Percentiles rank a stretch among this genome's conserved stretches.
These are phyloP conservation scores for Monopis laevigella DNA, from an alignment of 2,888 invertebrate genomes.

Conservation along the genomic window DNA sequence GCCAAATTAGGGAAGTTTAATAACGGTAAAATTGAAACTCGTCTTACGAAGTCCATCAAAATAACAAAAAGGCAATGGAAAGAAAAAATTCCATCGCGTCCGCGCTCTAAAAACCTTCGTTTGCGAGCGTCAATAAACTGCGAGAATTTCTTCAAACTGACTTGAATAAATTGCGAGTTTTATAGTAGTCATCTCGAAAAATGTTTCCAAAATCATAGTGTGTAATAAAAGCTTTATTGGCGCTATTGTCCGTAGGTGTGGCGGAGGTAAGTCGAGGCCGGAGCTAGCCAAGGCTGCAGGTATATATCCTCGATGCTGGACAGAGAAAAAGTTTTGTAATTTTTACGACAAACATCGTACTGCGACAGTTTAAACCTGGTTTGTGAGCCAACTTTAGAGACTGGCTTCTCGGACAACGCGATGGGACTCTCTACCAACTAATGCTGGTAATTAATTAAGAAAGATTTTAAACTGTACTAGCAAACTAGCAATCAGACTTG, in stretches of 20 bases:
- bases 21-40: slow-evolving; percentile 18
- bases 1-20: slow-evolving; percentile 10
- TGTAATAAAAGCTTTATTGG: slow-evolving; percentile 58
- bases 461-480: too few relatives aligned
- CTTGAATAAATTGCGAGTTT: slow-evolving; percentile 49
- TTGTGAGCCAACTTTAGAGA: slow-evolving; percentile 6
- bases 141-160: slow-evolving; percentile 32
- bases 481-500: too few relatives aligned
- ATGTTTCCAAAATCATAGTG: slow-evolving; percentile 57
- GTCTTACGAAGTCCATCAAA: slow-evolving; percentile 22
- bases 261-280: slow-evolving; percentile 18
- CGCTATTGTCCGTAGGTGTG: slow-evolving; percentile 42
- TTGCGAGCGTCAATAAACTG: slow-evolving; percentile 22
- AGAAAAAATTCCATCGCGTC: slow-evolving; percentile 27
- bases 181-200: slow-evolving; percentile 54
- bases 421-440: too few relatives aligned
- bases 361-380: slow-evolving; percentile 21
- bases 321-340: slow-evolving; percentile 40
- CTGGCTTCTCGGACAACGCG: not conserved
- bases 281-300: not conserved
- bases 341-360: slow-evolving; percentile 40
- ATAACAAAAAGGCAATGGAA: slow-evolving; percentile 18
- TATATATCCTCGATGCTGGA: slow-evolving; percentile 32
- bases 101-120: slow-evolving; percentile 28
- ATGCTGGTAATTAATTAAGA: slow-evolving; percentile 2